A percentile compares a stretch with the other conserved stretches of the same genome.
phyloP scores from a whole-genome alignment of 2,888 invertebrate species.

The Cremastinae sp. region DNA sequence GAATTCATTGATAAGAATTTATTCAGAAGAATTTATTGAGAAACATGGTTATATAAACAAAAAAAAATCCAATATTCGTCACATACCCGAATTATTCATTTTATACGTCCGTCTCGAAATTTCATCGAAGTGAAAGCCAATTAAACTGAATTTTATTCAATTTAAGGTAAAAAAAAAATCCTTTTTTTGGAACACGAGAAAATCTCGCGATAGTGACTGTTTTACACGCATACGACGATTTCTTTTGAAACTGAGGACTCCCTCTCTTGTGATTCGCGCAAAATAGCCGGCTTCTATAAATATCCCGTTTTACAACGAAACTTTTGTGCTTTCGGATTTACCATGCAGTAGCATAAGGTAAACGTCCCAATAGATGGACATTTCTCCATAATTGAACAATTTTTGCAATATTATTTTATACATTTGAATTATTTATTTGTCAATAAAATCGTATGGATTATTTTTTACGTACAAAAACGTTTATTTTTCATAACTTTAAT shows the following conservation, averaged over 20 bases:
- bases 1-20: not conserved
- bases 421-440: no score
- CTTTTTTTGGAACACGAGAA: constrained; percentile 11
- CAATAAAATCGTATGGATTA: no score
- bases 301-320: constrained; percentile 15
- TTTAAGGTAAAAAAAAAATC: not conserved
- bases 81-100: constrained; percentile 57
- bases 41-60: constrained; percentile 12
- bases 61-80: not conserved
- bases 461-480: no score
- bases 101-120: constrained; percentile 9
- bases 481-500: no score
- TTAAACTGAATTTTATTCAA: not conserved
- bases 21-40: not conserved
- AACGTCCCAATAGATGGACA: no score
- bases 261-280: constrained; percentile 36
- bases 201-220: constrained; percentile 6
- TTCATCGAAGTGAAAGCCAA: not conserved
- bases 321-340: not conserved
- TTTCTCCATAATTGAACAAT: no score
- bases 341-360: no score
- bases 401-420: no score
- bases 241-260: constrained; percentile 18
- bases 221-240: constrained; percentile 8
- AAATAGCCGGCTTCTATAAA: constrained; percentile 56